These are phyloP conservation scores for Incurvaria masculella DNA, from an alignment of 2,888 invertebrate species.

Conservation along the genomic window DNA sequence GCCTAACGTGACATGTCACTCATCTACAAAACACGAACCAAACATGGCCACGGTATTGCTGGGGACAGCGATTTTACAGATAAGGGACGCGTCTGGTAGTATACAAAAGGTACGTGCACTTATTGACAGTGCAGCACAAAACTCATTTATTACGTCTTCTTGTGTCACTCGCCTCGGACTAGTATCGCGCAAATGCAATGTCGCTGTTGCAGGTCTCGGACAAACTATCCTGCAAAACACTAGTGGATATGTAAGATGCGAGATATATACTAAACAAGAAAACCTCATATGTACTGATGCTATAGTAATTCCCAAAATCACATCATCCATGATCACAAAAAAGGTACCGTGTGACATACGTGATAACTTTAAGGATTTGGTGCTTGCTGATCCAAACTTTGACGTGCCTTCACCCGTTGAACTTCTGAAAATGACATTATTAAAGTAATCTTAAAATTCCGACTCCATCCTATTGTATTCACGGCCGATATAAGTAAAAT, in stretches of 20 bases:
- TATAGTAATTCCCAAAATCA: background rate
- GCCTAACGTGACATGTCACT: background rate
- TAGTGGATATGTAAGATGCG: background rate
- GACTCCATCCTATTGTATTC: conserved; percentile 14
- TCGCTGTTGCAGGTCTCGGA: background rate
- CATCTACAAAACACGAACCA: background rate
- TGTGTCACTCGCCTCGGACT: background rate
- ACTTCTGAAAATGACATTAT: conserved; percentile 15
- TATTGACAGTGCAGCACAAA: background rate
- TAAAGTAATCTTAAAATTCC: conserved; percentile 14
- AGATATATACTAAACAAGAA: background rate
- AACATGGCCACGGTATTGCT: background rate
- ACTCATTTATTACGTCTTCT: background rate
- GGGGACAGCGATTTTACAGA: background rate
- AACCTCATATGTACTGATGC: background rate
- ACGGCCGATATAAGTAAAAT: conserved; percentile 14
- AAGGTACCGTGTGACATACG: background rate
- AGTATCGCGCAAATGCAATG: background rate
- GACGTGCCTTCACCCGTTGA: background rate
- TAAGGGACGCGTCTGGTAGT: background rate
- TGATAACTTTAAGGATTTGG: background rate
- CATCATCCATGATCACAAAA: background rate
- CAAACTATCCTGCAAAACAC: background rate
- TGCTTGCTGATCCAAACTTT: background rate
- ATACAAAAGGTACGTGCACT: background rate